A percentile compares a stretch with the other conserved stretches of the same genome.
phyloP scores from a whole-genome alignment of 2,797 vertebrate species.

The Benthosema pterotum region DNA sequence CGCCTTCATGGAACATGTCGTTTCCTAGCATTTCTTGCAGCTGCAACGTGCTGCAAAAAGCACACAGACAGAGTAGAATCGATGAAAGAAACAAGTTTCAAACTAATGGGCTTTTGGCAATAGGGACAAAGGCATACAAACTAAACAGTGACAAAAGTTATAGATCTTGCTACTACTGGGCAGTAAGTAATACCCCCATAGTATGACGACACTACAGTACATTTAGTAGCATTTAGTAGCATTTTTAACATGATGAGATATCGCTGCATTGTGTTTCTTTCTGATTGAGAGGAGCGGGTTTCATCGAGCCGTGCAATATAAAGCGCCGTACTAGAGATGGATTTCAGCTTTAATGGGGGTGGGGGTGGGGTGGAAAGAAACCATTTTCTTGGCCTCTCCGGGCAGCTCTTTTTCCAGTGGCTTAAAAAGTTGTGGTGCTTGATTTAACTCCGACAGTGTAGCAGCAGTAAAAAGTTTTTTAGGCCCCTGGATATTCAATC shows the following conservation, averaged over 20 bases:
- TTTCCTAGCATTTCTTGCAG: background rate
- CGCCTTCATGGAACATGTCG: background rate
- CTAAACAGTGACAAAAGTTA: too few relatives aligned
- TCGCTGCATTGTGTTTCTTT: too few relatives aligned
- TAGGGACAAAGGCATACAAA: too few relatives aligned
- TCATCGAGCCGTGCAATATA: constrained; percentile 40
- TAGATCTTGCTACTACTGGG: too few relatives aligned
- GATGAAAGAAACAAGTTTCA: background rate
- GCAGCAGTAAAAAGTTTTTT: constrained; percentile 65
- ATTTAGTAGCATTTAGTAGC: too few relatives aligned
- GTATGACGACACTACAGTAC: too few relatives aligned
- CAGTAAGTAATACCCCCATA: too few relatives aligned
- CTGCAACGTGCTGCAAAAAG: background rate
- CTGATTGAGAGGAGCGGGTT: constrained; percentile 15
- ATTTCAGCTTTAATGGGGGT: constrained; percentile 52
- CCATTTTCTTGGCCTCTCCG: constrained; percentile 55
- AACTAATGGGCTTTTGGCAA: too few relatives aligned
- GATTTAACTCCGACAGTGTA: constrained; percentile 60
- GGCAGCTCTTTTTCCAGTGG: constrained; percentile 65
- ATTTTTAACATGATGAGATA: too few relatives aligned
- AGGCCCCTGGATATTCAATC: constrained; percentile 62
- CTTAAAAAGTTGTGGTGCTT: constrained; percentile 37
- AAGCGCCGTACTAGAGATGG: constrained; percentile 40
- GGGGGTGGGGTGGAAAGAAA: constrained; percentile 48
- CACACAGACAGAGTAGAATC: background rate